phyloP scores from a whole-genome alignment of 53 echinoderm and acorn worm species.

The Holothuria scabra region DNA sequence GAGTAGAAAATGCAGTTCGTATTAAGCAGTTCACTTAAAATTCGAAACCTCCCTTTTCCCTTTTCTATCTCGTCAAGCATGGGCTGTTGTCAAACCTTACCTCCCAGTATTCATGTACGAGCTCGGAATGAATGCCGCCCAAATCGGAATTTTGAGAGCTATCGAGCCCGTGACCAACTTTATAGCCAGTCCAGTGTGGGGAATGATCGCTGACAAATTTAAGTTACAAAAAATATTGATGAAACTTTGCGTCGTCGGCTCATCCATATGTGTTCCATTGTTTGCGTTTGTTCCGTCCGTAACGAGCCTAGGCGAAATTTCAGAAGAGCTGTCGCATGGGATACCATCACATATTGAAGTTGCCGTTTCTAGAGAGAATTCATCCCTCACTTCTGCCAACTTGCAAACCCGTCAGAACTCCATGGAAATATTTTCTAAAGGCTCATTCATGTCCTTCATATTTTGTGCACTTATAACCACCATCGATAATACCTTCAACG shows the following conservation, averaged over 20 bases:
- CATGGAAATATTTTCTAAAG: background rate
- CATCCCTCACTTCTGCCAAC: background rate
- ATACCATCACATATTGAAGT: background rate
- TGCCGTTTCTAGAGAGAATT: background rate
- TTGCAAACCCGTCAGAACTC: background rate
- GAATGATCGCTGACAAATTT: constrained; percentile 79
- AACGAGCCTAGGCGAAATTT: background rate
- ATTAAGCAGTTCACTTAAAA: no score
- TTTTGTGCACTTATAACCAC: background rate
- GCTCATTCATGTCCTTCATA: background rate
- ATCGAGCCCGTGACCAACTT: constrained; percentile 70
- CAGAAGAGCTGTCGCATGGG: background rate
- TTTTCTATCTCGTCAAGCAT: background rate
- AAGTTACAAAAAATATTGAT: constrained; percentile 71
- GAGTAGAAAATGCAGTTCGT: no score
- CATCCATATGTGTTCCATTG: background rate
- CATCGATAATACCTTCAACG: constrained; percentile 1
- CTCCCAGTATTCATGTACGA: constrained; percentile 82
- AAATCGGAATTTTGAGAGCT: constrained; percentile 73
- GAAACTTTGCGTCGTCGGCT: constrained; percentile 45
- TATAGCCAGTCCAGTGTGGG: constrained; percentile 68
- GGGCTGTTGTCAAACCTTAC: constrained; percentile 56
- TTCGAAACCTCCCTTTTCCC: background rate
- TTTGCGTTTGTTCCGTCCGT: background rate
- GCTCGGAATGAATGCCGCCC: constrained; percentile 75